These are phyloP conservation scores for Brachyhypopomus occidentalis DNA, from an alignment of 2,113 vertebrate species.

Conservation along the genomic window DNA sequence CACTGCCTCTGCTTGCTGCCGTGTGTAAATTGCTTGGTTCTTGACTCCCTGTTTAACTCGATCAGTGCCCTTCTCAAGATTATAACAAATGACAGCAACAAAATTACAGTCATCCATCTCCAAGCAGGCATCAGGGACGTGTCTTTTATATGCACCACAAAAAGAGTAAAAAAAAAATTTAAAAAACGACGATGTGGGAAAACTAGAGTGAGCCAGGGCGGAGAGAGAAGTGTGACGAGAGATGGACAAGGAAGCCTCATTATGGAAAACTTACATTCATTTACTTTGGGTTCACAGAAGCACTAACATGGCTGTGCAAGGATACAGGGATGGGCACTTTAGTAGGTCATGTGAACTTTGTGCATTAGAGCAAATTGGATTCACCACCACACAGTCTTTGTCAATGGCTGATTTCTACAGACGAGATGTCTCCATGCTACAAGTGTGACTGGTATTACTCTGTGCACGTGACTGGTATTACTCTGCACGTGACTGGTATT, in stretches of 20 bases:
- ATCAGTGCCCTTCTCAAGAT: slow-evolving; percentile 70
- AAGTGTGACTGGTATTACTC: not conserved
- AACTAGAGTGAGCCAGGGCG: not conserved
- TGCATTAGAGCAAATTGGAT: not conserved
- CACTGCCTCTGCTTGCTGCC: slow-evolving; percentile 53
- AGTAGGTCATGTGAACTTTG: not conserved
- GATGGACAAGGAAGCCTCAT: not conserved
- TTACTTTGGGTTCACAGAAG: too few relatives aligned
- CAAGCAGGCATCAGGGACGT: slow-evolving; percentile 35
- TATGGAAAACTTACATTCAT: not conserved
- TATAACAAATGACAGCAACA: slow-evolving; percentile 67
- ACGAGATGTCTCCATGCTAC: not conserved
- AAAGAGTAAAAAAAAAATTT: not conserved
- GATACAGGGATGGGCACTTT: not conserved
- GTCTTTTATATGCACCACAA: slow-evolving; percentile 15
- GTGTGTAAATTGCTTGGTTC: slow-evolving; percentile 63
- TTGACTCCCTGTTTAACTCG: slow-evolving; percentile 66
- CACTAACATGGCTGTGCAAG: too few relatives aligned
- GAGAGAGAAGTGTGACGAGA: not conserved
- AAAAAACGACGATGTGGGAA: not conserved
- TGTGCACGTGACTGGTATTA: too few relatives aligned
- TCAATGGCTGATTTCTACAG: not conserved
- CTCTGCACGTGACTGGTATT: too few relatives aligned
- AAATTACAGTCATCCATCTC: slow-evolving; percentile 77
- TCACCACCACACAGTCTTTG: not conserved